phyloP scores from a whole-genome alignment of 2,888 invertebrate species.

The Ectemnius cavifrons region DNA sequence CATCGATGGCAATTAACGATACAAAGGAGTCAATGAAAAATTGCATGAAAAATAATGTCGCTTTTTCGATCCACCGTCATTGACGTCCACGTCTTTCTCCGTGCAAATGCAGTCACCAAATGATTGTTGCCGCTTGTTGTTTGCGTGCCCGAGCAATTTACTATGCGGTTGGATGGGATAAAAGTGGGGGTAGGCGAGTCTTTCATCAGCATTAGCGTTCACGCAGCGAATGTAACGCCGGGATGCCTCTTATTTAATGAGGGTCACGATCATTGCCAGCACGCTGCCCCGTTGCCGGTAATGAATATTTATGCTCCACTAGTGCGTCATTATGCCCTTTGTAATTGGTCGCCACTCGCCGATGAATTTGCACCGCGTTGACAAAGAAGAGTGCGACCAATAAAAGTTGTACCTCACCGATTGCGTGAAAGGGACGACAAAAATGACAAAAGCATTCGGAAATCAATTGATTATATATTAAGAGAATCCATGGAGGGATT shows the following conservation, averaged over 20 bases:
- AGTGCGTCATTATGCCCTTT: neutral
- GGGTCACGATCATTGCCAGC: conserved; percentile 1
- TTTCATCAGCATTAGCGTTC: conserved; percentile 3
- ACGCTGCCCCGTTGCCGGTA: neutral
- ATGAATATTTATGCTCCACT: conserved; percentile 8
- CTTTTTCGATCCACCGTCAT: neutral
- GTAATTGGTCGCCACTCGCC: neutral
- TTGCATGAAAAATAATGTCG: neutral
- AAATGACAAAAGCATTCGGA: too few relatives aligned
- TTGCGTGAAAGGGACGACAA: too few relatives aligned
- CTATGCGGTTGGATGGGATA: conserved; percentile 6
- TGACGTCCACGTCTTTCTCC: neutral
- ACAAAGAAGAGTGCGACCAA: neutral
- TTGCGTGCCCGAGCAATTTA: neutral
- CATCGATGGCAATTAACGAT: too few relatives aligned
- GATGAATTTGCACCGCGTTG: neutral
- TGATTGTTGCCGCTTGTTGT: neutral
- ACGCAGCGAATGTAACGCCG: neutral
- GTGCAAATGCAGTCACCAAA: neutral
- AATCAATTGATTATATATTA: too few relatives aligned
- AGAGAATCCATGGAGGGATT: too few relatives aligned
- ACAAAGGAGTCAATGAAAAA: too few relatives aligned
- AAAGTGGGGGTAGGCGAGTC: conserved; percentile 5
- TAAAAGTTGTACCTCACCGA: too few relatives aligned
- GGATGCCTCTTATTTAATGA: conserved; percentile 7